Base-by-base conservation (phyloP, 2,113 vertebrate genomes). In the Solea senegalensis region DNA sequence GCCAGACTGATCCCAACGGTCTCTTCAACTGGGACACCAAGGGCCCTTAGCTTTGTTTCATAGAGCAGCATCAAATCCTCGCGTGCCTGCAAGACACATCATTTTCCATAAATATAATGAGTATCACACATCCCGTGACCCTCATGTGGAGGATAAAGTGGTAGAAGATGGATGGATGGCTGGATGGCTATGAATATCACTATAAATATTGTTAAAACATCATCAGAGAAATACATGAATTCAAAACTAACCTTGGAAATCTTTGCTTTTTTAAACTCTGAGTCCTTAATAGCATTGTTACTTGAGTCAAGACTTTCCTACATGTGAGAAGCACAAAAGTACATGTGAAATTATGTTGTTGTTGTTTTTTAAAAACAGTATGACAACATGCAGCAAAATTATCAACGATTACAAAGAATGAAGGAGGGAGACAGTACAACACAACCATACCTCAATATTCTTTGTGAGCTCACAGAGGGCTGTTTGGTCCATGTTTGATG, bases 361-460 rank as follows among this genome's bases (percentile, higher is more conserved):
- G 1, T 21, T 21, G 1, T 21, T 21, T 21, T 21, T 21, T 28
- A 34, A 8, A 49, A 21, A 21, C 40, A 52, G 9, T 3, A 28
- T 3, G 10, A 54, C 27, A 28, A 3, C 0, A 34, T 8, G 21
- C 21, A 21, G 1, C 21, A 21, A 21, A 21, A 21, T 1, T 21
- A n/a, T 28, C 52, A 54, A 4, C 26, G 2, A 54, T 1, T 40
- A 21, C 9, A 59, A 8, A 45, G 1, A 16, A 39, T 4, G 11
- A 60, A 56, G 3, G 27, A 10, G 14, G 26, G 9, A 57, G 12
- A 10, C 8, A 12, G 44, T 45, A 13, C 12, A 16, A 26, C 3
- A 10, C 1, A 26, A 10, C 14, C 16, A 34, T 92, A 97, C 97
- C 97, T 96, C 94, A 8, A 94, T 85, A 78, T 94, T 95, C 16